phyloP scores from a whole-genome alignment of 2,888 invertebrate species.

The Vannuccia rotundouncinata region DNA sequence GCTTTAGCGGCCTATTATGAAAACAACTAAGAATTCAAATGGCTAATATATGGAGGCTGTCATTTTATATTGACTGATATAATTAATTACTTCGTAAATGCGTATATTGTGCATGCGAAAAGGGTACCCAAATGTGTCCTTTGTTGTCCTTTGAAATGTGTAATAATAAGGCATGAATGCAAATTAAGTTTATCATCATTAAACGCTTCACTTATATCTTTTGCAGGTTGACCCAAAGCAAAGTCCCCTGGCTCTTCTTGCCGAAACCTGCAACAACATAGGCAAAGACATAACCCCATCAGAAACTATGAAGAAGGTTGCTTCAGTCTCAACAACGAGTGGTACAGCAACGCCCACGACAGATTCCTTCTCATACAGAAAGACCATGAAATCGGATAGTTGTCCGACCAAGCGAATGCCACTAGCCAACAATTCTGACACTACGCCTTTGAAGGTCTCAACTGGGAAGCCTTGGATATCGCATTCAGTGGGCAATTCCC shows the following conservation, averaged over 20 bases:
- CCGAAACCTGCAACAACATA: constrained; percentile 31
- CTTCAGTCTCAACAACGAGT: neutral
- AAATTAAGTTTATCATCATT: neutral
- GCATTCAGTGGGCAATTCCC: neutral
- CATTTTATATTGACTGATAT: too few relatives aligned
- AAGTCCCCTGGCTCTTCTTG: constrained; percentile 28
- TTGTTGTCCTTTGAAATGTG: too few relatives aligned
- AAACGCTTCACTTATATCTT: neutral
- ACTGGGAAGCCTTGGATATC: neutral
- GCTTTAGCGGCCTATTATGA: too few relatives aligned
- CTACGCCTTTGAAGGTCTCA: neutral
- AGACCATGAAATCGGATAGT: neutral
- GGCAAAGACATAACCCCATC: neutral
- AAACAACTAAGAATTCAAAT: too few relatives aligned
- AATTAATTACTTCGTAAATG: too few relatives aligned
- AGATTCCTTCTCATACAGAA: neutral
- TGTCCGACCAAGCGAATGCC: neutral
- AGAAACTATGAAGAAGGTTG: neutral
- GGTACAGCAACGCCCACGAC: neutral
- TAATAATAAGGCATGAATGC: too few relatives aligned
- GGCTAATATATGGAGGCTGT: too few relatives aligned
- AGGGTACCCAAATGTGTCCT: too few relatives aligned
- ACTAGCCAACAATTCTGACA: neutral
- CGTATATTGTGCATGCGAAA: too few relatives aligned
- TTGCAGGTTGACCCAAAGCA: constrained; percentile 21